These are phyloP conservation scores for Ormia ochracea DNA, from an alignment of 2,888 invertebrate species.

Conservation along the genomic window DNA sequence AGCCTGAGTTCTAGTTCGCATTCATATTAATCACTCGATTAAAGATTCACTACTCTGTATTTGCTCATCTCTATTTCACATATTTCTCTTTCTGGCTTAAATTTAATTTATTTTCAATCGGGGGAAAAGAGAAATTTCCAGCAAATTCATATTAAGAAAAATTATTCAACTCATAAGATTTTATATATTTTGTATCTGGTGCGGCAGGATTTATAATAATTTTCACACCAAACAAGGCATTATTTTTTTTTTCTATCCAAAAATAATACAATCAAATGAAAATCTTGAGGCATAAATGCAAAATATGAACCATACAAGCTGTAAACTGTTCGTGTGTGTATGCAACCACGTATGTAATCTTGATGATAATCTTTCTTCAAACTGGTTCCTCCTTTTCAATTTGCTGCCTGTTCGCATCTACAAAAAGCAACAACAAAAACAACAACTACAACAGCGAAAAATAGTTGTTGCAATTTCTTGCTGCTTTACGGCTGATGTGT, in stretches of 20 bases:
- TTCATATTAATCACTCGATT: neutral
- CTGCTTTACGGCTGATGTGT: conserved; percentile 1
- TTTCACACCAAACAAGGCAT: conserved; percentile 52
- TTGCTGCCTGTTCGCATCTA: too few species aligned
- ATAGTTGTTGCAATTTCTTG: conserved; percentile 34
- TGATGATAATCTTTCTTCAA: conserved; percentile 23
- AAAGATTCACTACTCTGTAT: neutral
- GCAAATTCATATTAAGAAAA: conserved; percentile 21
- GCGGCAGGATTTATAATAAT: conserved; percentile 49
- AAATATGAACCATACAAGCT: neutral
- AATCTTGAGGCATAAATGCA: conserved; percentile 47
- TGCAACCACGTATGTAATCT: neutral
- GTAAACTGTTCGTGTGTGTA: too few species aligned
- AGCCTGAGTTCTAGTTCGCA: too few species aligned
- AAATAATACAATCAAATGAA: conserved; percentile 30
- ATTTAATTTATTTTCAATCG: conserved; percentile 7
- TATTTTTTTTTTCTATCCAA: neutral
- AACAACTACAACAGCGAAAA: too few species aligned
- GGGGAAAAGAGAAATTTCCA: neutral
- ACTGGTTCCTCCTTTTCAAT: neutral
- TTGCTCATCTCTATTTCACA: neutral
- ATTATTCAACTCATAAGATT: conserved; percentile 34
- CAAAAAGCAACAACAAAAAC: too few species aligned
- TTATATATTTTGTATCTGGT: neutral
- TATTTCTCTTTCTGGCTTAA: neutral